phyloP scores from a whole-genome alignment of 2,797 vertebrate species.

The Hozukius guyotensis region DNA sequence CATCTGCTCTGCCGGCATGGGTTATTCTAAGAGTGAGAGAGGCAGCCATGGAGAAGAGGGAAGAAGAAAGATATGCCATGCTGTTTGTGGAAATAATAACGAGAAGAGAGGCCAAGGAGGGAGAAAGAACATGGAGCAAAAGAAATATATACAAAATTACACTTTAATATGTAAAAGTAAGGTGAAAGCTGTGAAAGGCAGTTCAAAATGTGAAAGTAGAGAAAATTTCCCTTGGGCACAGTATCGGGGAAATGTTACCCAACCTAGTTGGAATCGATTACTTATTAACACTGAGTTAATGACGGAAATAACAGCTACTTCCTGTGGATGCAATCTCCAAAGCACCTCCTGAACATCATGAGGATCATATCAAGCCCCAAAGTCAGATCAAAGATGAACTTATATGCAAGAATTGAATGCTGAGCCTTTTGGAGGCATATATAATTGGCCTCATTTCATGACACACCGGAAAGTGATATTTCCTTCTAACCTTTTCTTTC shows the following conservation, averaged over 20 bases:
- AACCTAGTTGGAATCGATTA: constrained; percentile 1
- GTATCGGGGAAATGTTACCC: background rate
- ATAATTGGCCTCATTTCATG: constrained; percentile 2
- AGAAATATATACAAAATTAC: background rate
- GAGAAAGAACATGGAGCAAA: background rate
- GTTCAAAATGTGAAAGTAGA: background rate
- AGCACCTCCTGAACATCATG: background rate
- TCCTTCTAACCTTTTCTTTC: background rate
- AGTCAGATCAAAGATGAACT: constrained; percentile 18
- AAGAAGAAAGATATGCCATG: constrained; percentile 42
- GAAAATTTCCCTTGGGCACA: background rate
- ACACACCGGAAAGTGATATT: background rate
- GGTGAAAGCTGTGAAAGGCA: background rate
- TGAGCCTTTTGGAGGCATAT: background rate
- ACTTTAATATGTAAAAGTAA: background rate
- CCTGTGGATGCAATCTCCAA: background rate
- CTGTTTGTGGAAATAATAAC: constrained; percentile 51
- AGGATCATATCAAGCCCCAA: background rate
- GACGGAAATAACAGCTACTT: constrained; percentile 6
- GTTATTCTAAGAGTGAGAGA: constrained; percentile 65
- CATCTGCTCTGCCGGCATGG: constrained; percentile 70
- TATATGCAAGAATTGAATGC: background rate
- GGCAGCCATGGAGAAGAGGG: constrained; percentile 25
- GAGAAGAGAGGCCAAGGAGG: constrained; percentile 6
- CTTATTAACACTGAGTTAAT: constrained; percentile 1